phyloP scores from a whole-genome alignment of 2,888 invertebrate genomes.

The Trachelus stipa region DNA sequence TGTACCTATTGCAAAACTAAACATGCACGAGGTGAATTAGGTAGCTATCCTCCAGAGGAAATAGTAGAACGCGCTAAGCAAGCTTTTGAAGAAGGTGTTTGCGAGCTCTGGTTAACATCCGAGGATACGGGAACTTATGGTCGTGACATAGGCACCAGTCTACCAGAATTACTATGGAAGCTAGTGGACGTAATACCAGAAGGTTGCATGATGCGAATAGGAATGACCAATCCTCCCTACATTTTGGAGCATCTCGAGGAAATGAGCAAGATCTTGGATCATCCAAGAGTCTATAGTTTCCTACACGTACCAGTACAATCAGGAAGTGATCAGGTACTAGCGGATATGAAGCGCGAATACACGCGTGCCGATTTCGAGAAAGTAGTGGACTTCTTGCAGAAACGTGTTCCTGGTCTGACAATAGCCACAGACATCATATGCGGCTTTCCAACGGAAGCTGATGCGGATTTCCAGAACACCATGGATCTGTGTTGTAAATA shows the following conservation, averaged over 20 bases:
- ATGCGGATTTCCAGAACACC: conserved; percentile 89
- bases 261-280: conserved; percentile 86
- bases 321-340: conserved; percentile 93
- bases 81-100: conserved; percentile 91
- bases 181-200: conserved; percentile 83
- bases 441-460: conserved; percentile 97
- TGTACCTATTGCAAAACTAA: conserved; percentile 99
- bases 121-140: conserved; percentile 99
- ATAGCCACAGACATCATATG: conserved; percentile 99
- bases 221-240: conserved; percentile 99
- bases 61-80: conserved; percentile 88
- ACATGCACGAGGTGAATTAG: conserved; percentile 96
- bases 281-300: conserved; percentile 93
- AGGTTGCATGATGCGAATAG: conserved; percentile 85
- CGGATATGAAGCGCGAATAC: conserved; percentile 98
- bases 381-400: conserved; percentile 86
- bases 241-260: conserved; percentile 94
- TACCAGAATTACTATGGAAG: conserved; percentile 87
- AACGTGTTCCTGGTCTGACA: conserved; percentile 88
- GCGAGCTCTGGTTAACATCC: conserved; percentile 97
- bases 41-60: conserved; percentile 91
- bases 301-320: conserved; percentile 98
- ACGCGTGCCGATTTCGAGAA: conserved; percentile 87
- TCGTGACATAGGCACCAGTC: conserved; percentile 87
- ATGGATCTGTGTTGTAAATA: conserved; percentile 85